These are phyloP conservation scores for Procavia capensis DNA, from an alignment of 2,113 vertebrate genomes.

Conservation along the genomic window DNA sequence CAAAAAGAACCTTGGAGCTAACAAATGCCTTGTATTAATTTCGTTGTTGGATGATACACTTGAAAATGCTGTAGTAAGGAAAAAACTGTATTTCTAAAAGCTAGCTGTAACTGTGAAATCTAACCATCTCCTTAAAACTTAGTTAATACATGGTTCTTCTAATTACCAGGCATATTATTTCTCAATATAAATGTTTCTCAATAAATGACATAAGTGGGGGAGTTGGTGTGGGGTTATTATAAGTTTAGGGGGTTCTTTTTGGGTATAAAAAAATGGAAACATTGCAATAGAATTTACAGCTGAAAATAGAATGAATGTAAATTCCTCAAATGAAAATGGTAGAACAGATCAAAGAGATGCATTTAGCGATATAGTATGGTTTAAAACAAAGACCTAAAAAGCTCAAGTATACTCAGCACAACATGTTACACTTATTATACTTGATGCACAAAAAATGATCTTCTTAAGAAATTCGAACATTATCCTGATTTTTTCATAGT, in stretches of 20 bases:
- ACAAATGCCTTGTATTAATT: slow-evolving; percentile 24
- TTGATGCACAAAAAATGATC: slow-evolving; percentile 35
- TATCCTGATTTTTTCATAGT: not conserved
- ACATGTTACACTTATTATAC: not conserved
- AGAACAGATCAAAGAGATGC: not conserved
- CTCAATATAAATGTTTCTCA: too few relatives aligned
- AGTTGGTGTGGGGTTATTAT: too few relatives aligned
- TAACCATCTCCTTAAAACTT: slow-evolving; percentile 15
- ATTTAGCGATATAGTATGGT: not conserved
- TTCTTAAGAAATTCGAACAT: slow-evolving; percentile 31
- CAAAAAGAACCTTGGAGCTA: not conserved
- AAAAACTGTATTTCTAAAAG: slow-evolving; percentile 36
- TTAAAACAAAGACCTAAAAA: slow-evolving; percentile 37
- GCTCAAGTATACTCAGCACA: not conserved
- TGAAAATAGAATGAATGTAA: too few relatives aligned
- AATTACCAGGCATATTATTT: not conserved
- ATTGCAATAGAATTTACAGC: slow-evolving; percentile 21
- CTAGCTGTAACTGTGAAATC: not conserved
- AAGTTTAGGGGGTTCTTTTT: too few relatives aligned
- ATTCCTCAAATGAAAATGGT: not conserved
- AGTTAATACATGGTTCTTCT: not conserved
- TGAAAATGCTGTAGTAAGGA: not conserved
- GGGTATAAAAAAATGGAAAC: not conserved
- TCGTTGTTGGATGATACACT: slow-evolving; percentile 32
- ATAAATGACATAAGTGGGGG: slow-evolving; percentile 6